phyloP scores from a whole-genome alignment of 2,888 invertebrate genomes.

The Magallana nippona region DNA sequence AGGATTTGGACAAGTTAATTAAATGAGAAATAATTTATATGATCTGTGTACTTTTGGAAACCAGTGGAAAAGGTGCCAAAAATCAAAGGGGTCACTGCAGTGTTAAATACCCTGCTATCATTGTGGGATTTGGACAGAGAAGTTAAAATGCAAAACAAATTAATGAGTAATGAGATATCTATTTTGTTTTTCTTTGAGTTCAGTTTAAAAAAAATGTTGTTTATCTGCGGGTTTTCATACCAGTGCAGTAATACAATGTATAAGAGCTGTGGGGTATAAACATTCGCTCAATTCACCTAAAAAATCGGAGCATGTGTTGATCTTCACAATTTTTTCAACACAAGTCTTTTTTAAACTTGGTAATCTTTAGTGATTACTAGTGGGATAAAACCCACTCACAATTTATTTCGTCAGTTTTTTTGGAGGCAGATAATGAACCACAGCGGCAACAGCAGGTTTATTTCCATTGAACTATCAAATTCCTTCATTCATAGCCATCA shows the following conservation, averaged over 20 bases:
- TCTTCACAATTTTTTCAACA: conserved; percentile 1
- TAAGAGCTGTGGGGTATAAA: background rate
- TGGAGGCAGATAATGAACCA: background rate
- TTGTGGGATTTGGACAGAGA: background rate
- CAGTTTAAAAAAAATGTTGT: background rate
- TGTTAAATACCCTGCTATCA: background rate
- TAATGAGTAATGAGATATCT: conserved; percentile 14
- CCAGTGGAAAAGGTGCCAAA: background rate
- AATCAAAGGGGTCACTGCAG: background rate
- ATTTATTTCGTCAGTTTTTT: background rate
- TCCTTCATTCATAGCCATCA: background rate
- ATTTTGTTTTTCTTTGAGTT: conserved; percentile 13
- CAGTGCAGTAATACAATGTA: background rate
- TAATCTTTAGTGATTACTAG: background rate
- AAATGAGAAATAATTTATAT: background rate
- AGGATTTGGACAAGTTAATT: background rate
- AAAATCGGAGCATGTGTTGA: conserved; percentile 4
- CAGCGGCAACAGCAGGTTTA: background rate
- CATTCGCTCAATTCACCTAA: background rate
- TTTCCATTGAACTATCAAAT: background rate
- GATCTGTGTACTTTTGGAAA: background rate
- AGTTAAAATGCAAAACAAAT: background rate
- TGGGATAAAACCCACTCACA: background rate
- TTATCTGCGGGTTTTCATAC: background rate
- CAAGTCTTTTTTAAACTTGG: background rate